Base-by-base conservation (phyloP, 2,888 invertebrate species). In the Empis stercorea region DNA sequence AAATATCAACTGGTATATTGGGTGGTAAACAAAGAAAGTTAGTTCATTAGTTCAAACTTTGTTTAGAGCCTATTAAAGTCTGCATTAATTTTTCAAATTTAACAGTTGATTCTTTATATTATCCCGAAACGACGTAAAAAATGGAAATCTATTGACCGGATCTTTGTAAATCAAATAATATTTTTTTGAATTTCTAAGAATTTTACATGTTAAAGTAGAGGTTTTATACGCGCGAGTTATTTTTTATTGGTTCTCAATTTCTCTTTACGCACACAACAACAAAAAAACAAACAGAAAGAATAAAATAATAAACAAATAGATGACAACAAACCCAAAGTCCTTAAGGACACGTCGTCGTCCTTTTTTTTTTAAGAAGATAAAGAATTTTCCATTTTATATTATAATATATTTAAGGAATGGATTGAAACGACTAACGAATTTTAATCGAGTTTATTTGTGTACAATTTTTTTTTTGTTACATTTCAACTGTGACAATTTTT, bases 191-290 rank as follows among this genome's bases (percentile, higher is more conserved):
- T 20, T 20, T 20, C 5, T 20, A 5, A 20, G 5, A 20, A 20
- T 27, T 27, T 4, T 27, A 4, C 23, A 27, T 27, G 4, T 27
- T 27, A 27, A 34, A 34, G 47, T 47, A 30, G 43, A 43, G 46
- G 30, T 40, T 46, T 48, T 41, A 48, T n/a, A 34, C 44, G 48
- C 47, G 44, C 44, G 44, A 48, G 41, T 44, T 44, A 15, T n/a
- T 39, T 43, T 47, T 47, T 47, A 47, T 44, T 47, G 43, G 47
- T 44, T 47, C 43, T 27, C 23, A 27, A 27, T 27, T 27, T 9
- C 9, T 27, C 7, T 27, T 27, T 27, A 20, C 20, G 3, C 20
- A 4, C 5, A 20, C n/a, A n/a, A n/a, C n/a, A n/a, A n/a, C n/a
- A n/a, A n/a, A n/a, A n/a, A n/a, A n/a, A n/a, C 7, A 27, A 2